Percentiles rank a stretch among this genome's conserved stretches.
phyloP scores from a whole-genome alignment of 2,888 invertebrate genomes.

The Cosmia trapezina region DNA sequence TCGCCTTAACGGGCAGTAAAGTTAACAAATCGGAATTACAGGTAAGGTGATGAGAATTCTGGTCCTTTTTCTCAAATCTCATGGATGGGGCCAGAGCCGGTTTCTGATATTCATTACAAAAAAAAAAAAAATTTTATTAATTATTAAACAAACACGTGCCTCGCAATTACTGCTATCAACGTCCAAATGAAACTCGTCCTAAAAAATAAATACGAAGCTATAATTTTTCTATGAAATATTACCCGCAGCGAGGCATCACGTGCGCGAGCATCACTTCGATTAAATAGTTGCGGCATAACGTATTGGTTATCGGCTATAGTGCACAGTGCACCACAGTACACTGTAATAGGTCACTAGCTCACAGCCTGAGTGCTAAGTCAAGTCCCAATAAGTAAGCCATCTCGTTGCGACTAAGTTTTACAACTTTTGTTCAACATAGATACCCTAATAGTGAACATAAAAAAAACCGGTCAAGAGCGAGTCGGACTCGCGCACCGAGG shows the following conservation, averaged over 20 bases:
- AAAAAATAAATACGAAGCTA: background rate
- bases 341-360: constrained; percentile 48
- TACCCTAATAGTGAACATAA: background rate
- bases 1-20: too few relatives aligned
- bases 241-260: background rate
- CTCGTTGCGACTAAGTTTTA: constrained; percentile 36
- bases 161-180: background rate
- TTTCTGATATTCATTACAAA: too few relatives aligned
- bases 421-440: constrained; percentile 23
- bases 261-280: constrained; percentile 23
- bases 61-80: too few relatives aligned
- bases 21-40: too few relatives aligned
- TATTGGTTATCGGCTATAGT: constrained; percentile 39
- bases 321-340: constrained; percentile 16
- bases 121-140: too few relatives aligned
- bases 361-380: constrained; percentile 25
- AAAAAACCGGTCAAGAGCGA: too few relatives aligned
- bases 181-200: background rate
- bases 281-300: constrained; percentile 31
- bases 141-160: too few relatives aligned
- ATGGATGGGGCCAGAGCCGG: too few relatives aligned
- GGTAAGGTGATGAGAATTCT: too few relatives aligned
- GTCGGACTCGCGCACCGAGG: too few relatives aligned
- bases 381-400: constrained; percentile 21
- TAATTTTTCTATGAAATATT: constrained; percentile 30